Percentiles rank a stretch among this genome's conserved stretches.
Evolutionary conservation across 2,888 invertebrate species (phyloP).

Genomic region (Yponomeuta sedellus): DNA sequence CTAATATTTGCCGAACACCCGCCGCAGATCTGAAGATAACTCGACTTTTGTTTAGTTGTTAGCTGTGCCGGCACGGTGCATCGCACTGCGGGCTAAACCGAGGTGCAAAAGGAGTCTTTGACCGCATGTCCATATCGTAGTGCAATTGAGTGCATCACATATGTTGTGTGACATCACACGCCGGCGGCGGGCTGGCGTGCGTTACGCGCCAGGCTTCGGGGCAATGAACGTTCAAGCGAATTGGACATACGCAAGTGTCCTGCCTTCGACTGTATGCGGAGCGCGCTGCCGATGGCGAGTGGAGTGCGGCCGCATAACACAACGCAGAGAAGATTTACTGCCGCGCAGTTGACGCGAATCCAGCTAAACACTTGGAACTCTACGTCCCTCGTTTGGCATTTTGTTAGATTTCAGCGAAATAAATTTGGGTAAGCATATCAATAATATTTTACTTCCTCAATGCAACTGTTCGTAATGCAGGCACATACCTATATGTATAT

Average conservation of each 20-base stretch:
- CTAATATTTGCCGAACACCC: conserved; percentile 57
- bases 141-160: conserved; percentile 59
- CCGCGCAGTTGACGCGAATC: conserved; percentile 36
- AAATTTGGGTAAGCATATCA: no score
- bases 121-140: conserved; percentile 15
- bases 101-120: conserved; percentile 10
- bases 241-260: conserved; percentile 65
- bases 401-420: neutral
- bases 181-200: conserved; percentile 45
- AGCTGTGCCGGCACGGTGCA: neutral
- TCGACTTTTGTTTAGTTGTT: conserved; percentile 28
- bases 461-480: neutral
- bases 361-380: neutral
- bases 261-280: conserved; percentile 36
- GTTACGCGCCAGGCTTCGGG: conserved; percentile 47
- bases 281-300: conserved; percentile 20
- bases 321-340: conserved; percentile 50
- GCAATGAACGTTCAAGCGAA: conserved; percentile 64
- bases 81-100: neutral
- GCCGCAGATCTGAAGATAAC: conserved; percentile 25
- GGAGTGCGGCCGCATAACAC: conserved; percentile 37
- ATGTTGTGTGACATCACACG: conserved; percentile 52
- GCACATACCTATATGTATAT: conserved; percentile 1
- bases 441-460: neutral
- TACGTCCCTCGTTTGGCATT: neutral